These are phyloP conservation scores for Catharus ustulatus DNA, from an alignment of 2,797 vertebrate genomes.

Conservation along the genomic window DNA sequence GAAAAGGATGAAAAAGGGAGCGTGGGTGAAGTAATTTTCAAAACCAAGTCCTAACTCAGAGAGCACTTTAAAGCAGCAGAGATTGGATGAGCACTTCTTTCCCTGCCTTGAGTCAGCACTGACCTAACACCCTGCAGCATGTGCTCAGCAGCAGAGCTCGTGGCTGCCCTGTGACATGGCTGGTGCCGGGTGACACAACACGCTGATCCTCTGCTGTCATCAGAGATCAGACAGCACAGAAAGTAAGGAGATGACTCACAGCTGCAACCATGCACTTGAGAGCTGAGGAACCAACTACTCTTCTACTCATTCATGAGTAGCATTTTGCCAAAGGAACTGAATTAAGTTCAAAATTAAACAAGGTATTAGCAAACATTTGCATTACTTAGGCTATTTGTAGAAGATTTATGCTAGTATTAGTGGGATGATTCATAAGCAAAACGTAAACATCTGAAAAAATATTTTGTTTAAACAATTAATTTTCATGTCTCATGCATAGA, in stretches of 20 bases:
- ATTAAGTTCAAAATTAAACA: constrained; percentile 1
- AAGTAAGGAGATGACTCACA: background rate
- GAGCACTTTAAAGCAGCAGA: background rate
- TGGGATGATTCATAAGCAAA: background rate
- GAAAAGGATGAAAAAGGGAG: background rate
- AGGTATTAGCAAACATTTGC: background rate
- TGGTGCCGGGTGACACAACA: accelerated
- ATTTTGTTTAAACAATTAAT: background rate
- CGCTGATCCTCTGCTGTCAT: background rate
- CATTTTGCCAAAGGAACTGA: constrained; percentile 2
- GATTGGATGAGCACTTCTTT: background rate
- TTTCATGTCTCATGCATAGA: background rate
- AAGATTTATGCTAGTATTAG: background rate
- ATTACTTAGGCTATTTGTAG: background rate
- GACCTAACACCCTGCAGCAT: accelerated
- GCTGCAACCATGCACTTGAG: background rate
- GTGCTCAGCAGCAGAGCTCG: background rate
- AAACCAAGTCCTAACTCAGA: background rate
- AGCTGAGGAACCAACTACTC: background rate
- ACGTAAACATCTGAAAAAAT: background rate
- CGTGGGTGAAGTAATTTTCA: background rate
- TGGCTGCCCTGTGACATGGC: background rate
- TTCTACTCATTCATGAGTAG: background rate
- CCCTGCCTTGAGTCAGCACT: background rate
- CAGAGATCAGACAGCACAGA: background rate